Evolutionary conservation across 2,113 vertebrate genomes (phyloP).

Genomic region (Peromyscus leucopus): DNA sequence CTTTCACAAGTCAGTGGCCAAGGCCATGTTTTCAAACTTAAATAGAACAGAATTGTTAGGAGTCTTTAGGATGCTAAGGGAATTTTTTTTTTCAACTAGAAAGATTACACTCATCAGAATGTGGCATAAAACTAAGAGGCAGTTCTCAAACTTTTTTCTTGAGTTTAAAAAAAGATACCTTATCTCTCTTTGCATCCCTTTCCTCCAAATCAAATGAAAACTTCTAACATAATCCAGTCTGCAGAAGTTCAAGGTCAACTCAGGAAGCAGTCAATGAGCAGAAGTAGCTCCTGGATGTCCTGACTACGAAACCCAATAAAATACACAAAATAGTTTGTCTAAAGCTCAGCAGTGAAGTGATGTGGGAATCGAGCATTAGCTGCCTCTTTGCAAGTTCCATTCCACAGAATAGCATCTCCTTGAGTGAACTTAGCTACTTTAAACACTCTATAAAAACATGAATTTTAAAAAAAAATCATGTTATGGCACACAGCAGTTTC

Average conservation of each 20-base stretch:
- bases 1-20: constrained; percentile 48
- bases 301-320: neutral
- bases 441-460: constrained; percentile 26
- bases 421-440: neutral
- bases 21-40: constrained; percentile 50
- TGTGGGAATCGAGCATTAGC: neutral
- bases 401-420: neutral
- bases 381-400: constrained; percentile 28
- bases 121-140: constrained; percentile 1
- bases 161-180: constrained; percentile 35
- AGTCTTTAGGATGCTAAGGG: constrained; percentile 45
- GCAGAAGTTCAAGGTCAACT: constrained; percentile 27
- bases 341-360: constrained; percentile 21
- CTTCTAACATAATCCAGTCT: constrained; percentile 10
- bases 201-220: constrained; percentile 44
- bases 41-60: neutral
- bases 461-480: neutral
- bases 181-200: constrained; percentile 26
- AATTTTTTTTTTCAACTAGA: constrained; percentile 3
- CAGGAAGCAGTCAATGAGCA: neutral
- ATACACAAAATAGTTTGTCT: neutral
- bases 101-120: neutral
- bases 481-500: neutral
- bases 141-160: constrained; percentile 47
- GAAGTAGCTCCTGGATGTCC: neutral